Base-by-base conservation (phyloP, 2,113 vertebrate genomes). In the Haemorhous mexicanus region DNA sequence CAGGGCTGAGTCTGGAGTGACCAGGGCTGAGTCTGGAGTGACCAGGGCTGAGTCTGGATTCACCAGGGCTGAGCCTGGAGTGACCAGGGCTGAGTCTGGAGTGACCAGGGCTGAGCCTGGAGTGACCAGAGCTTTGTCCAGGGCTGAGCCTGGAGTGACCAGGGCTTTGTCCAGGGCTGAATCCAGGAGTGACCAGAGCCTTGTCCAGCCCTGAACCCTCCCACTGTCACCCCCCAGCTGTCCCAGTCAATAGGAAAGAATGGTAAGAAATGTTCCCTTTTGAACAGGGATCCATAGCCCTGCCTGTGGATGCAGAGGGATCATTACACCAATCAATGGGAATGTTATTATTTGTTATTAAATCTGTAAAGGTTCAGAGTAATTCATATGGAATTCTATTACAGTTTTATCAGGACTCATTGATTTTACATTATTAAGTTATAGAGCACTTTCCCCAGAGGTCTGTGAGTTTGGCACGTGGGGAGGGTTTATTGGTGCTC, bases 341-440 rank as follows among this genome's bases (percentile, higher is more conserved):
- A 91, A 94, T 62, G 88, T 80, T 93, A 52, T 94, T 94, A 83
- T 93, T 93, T 90, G 88, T 88, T 96, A 92, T 93, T 93, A 94
- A 72, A 89, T 94, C 87, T 95, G 81, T 72, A 91, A 87, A 85
- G 77, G 47, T 87, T 91, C 79, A 11, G 79, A 88, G 90, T 83
- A 56, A 66, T 80, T 93, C 82, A 88, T 43, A 37, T 15, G 70
- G 87, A 79, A 91, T 96, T 95, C 78, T 90, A 46, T 92, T 90
- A 69, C 41, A 7, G 46, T 85, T 95, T 94, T 84, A 94, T 93
- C 95, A 96, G 83, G 62, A 37, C 30, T 8, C 58, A 96, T 90
- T 76, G 93, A 95, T 95, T 93, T 89, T 32, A 4, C 7, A 14
- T 93, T 91, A 89, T 87, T 67, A 93, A 92, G 93, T 92, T 91